These are phyloP conservation scores for Nephrocerus scutellatus DNA, from an alignment of 2,888 invertebrate species.

Conservation along the genomic window DNA sequence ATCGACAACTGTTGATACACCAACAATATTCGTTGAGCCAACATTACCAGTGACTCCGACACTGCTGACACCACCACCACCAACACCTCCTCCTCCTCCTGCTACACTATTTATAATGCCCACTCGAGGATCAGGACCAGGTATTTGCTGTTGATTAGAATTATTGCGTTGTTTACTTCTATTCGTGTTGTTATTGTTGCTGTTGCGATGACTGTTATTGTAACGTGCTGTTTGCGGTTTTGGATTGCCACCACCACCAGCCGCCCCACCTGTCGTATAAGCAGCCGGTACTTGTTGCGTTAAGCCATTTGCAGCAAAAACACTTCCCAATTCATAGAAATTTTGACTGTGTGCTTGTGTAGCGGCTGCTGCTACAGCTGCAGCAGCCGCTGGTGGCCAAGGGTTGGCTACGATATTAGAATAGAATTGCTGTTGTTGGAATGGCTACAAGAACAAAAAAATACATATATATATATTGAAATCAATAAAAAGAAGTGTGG, in stretches of 20 bases:
- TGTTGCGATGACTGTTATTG: slow-evolving; percentile 38
- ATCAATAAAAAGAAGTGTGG: slow-evolving; percentile 4
- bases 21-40: slow-evolving; percentile 33
- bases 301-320: slow-evolving; percentile 67
- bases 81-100: slow-evolving; percentile 13
- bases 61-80: slow-evolving; percentile 26
- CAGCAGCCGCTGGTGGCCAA: slow-evolving; percentile 45
- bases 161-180: slow-evolving; percentile 40
- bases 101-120: slow-evolving; percentile 22
- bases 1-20: slow-evolving; percentile 34
- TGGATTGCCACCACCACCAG: slow-evolving; percentile 25
- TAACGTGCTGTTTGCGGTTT: slow-evolving; percentile 31
- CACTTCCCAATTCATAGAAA: slow-evolving; percentile 62
- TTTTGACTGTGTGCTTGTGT: slow-evolving; percentile 49
- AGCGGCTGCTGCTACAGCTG: slow-evolving; percentile 44
- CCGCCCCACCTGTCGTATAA: slow-evolving; percentile 28
- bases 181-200: slow-evolving; percentile 35
- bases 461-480: too few relatives aligned
- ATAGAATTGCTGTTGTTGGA: slow-evolving; percentile 60
- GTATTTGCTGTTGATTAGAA: slow-evolving; percentile 26
- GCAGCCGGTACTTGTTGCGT: slow-evolving; percentile 54
- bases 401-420: slow-evolving; percentile 54
- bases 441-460: slow-evolving; percentile 47
- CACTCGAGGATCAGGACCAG: slow-evolving; percentile 25
- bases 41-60: slow-evolving; percentile 28